Evolutionary conservation across 2,113 vertebrate genomes (phyloP).

Genomic region (Trichechus manatus): DNA sequence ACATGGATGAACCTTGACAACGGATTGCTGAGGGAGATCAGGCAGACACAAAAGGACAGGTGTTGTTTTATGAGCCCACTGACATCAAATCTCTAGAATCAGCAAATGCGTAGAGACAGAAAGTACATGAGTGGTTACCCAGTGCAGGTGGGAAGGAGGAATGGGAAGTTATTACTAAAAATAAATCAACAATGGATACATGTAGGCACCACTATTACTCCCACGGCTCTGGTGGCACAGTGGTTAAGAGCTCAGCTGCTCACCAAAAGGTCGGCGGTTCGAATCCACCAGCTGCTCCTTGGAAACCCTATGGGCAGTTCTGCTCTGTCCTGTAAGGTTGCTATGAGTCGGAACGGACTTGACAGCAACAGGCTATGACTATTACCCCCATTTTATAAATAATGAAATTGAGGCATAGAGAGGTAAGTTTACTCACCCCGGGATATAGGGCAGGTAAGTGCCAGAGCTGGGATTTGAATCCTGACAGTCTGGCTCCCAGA

Average conservation of each 20-base stretch:
- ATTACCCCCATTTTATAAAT: not conserved
- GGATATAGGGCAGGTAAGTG: not conserved
- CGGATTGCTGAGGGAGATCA: not conserved
- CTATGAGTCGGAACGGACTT: no score
- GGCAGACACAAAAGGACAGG: not conserved
- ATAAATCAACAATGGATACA: not conserved
- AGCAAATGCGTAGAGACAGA: not conserved
- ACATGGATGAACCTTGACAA: not conserved
- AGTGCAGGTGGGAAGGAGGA: not conserved
- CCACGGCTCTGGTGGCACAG: no score
- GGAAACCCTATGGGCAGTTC: no score
- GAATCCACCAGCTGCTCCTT: no score
- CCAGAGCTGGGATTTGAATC: not conserved
- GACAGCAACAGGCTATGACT: no score
- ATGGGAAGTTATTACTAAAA: not conserved
- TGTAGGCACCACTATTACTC: not conserved
- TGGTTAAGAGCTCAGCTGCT: no score
- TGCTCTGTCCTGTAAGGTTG: no score
- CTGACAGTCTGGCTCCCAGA: not conserved
- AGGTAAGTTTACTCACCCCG: not conserved
- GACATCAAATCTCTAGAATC: not conserved
- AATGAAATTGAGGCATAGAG: not conserved
- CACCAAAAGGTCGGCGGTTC: no score
- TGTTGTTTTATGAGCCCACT: not conserved
- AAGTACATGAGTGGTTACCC: not conserved